Base-by-base conservation (phyloP, 2,888 invertebrate species). In the Eristalis pertinax region DNA sequence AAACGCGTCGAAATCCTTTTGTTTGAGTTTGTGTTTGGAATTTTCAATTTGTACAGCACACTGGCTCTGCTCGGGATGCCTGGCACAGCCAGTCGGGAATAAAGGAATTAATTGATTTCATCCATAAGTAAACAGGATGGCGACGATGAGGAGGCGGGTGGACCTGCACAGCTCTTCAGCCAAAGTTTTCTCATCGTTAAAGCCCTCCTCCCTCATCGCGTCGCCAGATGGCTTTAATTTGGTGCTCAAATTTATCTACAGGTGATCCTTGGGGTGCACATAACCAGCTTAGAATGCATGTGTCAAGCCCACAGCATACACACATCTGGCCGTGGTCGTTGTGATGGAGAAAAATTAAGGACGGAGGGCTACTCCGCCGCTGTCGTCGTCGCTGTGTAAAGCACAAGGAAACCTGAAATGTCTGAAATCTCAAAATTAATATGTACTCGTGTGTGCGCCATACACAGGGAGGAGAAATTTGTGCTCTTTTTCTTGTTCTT, bases 21-120 rank as follows among this genome's bases (percentile, higher is more conserved):
- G 77, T 76, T 77, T 81, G 58, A 73, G 80, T 77, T 84, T 80
- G 72, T 68, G 72, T 73, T 85, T 75, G 58, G 76, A 77, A 85
- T 74, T 82, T 78, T 38, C 73, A 69, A 73, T 76, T 73, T 58
- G 60, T 56, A 62, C 67, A 67, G 73, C 22, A 24, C 19, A 2
- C 19, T 8, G 79, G 64, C 65, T 72, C 67, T n/a, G 41, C 8
- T 24, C 41, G 65, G 29, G 32, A 32, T 24, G 38, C 13, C 58
- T 58, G 15, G 62, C 35, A 22, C n/a, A 60, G 32, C 13, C 41
- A 38, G 35, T 32, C 26, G 63, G 64, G 63, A 67, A 67, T 63
- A 74, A 76, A 56, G 64, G 69, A 70, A 76, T 76, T 76, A 82
- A 82, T 82, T 82, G 70, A 76, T 76, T 81, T 75, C 65, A 74